phyloP scores from a whole-genome alignment of 2,113 vertebrate species.

The Antechinus flavipes region DNA sequence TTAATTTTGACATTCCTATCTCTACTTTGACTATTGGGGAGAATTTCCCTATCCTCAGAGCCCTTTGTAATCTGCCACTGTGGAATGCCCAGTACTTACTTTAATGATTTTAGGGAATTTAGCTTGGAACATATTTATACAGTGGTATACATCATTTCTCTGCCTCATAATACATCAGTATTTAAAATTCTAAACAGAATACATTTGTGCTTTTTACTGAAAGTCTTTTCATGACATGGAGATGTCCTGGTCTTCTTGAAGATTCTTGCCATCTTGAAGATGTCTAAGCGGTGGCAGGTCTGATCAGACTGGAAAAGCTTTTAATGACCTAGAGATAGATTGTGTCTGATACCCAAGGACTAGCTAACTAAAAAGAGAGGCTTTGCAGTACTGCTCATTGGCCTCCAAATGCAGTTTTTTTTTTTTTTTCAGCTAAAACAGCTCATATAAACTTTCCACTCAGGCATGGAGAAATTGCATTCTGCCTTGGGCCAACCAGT shows the following conservation, averaged over 20 bases:
- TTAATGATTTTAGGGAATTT: not conserved
- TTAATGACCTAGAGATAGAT: not conserved
- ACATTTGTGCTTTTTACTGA: not conserved
- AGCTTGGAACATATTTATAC: not conserved
- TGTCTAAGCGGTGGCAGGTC: not conserved
- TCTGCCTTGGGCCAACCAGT: not conserved
- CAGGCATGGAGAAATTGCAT: not conserved
- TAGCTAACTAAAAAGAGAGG: not conserved
- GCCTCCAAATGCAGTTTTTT: not conserved
- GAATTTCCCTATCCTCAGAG: not conserved
- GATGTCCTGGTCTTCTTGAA: not conserved
- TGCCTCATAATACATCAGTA: not conserved
- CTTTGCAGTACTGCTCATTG: not conserved
- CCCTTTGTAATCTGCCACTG: not conserved
- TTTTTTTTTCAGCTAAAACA: not conserved
- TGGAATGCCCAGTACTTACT: not conserved
- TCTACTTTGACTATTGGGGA: not conserved
- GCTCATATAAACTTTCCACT: not conserved
- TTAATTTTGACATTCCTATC: not conserved
- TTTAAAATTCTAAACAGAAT: not conserved
- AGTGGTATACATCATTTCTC: not conserved
- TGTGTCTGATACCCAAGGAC: not conserved
- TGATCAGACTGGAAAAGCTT: not conserved
- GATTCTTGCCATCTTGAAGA: not conserved
- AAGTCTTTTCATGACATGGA: not conserved